Evolutionary conservation across 2,113 vertebrate species (phyloP).

Genomic region (Euleptes europaea): DNA sequence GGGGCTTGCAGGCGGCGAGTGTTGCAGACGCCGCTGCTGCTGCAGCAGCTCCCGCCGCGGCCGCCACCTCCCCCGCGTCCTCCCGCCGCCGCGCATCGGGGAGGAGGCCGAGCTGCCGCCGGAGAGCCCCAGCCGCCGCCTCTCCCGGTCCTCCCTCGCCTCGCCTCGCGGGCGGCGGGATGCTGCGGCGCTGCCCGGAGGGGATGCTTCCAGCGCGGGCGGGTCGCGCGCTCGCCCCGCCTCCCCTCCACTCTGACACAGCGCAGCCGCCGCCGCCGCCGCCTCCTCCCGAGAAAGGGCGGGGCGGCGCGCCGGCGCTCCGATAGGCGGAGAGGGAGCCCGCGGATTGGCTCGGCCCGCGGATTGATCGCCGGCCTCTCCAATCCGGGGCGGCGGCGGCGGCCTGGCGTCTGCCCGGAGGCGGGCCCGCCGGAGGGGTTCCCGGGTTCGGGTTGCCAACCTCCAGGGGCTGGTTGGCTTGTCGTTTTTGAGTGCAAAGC

Average conservation of each 20-base stretch:
- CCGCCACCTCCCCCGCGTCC: not conserved
- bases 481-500: too few relatives aligned
- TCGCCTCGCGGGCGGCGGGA: not conserved
- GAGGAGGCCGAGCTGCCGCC: not conserved
- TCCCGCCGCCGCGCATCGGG: not conserved
- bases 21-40: not conserved
- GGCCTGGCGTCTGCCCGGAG: not conserved
- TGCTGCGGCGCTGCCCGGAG: not conserved
- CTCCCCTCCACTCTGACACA: conserved; percentile 13
- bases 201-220: not conserved
- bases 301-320: not conserved
- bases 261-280: not conserved
- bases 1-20: not conserved
- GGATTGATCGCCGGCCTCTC: not conserved
- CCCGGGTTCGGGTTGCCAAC: too few relatives aligned
- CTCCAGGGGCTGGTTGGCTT: too few relatives aligned
- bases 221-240: not conserved
- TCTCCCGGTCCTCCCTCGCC: not conserved
- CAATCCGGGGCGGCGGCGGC: not conserved
- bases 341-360: not conserved
- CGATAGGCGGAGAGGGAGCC: not conserved
- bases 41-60: not conserved
- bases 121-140: not conserved
- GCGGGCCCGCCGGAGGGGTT: too few relatives aligned
- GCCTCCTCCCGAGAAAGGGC: not conserved